These are phyloP conservation scores for Contarinia nasturtii DNA, from an alignment of 1,140 invertebrate species.

Conservation along the genomic window DNA sequence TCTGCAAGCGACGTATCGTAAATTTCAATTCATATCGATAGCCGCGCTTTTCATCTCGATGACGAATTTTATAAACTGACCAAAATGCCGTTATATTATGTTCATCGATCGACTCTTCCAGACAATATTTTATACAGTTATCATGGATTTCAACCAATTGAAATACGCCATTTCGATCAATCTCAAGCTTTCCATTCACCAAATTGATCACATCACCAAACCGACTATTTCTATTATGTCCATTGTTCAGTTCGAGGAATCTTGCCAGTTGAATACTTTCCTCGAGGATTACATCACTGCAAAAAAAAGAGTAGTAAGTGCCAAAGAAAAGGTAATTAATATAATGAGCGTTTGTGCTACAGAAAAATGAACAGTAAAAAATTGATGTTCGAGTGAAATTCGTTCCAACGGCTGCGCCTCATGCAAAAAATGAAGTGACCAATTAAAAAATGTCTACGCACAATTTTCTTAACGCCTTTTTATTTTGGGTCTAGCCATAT, in stretches of 20 bases:
- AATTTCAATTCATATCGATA: conserved; percentile 41
- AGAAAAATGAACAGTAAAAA: too few relatives aligned
- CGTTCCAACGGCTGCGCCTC: too few relatives aligned
- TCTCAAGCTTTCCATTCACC: conserved; percentile 34
- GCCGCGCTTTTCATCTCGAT: conserved; percentile 29
- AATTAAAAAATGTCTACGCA: too few relatives aligned
- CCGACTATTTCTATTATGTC: conserved; percentile 18
- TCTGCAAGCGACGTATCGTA: conserved; percentile 31
- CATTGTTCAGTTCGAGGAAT: neutral
- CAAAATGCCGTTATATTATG: conserved; percentile 32
- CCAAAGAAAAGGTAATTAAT: too few relatives aligned
- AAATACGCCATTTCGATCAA: conserved; percentile 27
- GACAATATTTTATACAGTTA: conserved; percentile 14
- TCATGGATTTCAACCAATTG: conserved; percentile 31
- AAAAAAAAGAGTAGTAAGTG: neutral
- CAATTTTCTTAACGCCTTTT: too few relatives aligned
- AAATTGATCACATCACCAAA: conserved; percentile 38
- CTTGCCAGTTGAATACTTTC: neutral
- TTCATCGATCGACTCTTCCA: neutral
- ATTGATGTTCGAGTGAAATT: too few relatives aligned
- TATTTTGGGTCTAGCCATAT: too few relatives aligned
- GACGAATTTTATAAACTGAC: conserved; percentile 39
- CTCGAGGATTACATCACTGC: neutral
- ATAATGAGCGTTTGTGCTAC: too few relatives aligned
- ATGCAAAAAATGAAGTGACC: too few relatives aligned